A percentile compares a stretch with the other conserved stretches of the same genome.
phyloP scores from a whole-genome alignment of 2,113 vertebrate genomes.

The Osmerus mordax region DNA sequence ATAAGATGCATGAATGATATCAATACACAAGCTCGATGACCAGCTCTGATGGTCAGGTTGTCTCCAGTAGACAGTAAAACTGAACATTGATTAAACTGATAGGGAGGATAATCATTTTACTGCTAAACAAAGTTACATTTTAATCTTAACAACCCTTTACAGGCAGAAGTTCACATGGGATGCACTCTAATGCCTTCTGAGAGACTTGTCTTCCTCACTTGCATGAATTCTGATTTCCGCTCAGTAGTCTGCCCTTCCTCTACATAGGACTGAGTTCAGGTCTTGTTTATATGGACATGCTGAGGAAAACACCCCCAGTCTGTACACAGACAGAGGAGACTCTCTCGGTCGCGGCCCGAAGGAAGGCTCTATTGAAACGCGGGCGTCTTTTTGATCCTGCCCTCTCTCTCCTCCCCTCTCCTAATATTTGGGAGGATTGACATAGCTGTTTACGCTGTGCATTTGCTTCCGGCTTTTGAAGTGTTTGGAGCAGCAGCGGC shows the following conservation, averaged over 20 bases:
- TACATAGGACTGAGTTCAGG: conserved; percentile 40
- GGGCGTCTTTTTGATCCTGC: conserved; percentile 26
- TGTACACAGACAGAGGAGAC: not conserved
- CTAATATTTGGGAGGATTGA: conserved; percentile 36
- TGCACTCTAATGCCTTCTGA: not conserved
- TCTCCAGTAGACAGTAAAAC: too few relatives aligned
- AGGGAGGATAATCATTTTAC: too few relatives aligned
- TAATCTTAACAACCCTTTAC: too few relatives aligned
- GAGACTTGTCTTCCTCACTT: conserved; percentile 32
- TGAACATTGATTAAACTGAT: too few relatives aligned
- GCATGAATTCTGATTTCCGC: conserved; percentile 39
- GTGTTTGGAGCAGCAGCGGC: conserved; percentile 10
- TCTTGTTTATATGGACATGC: conserved; percentile 45
- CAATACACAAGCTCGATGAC: too few relatives aligned
- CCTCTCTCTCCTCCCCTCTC: conserved; percentile 33
- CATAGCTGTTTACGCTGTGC: conserved; percentile 32
- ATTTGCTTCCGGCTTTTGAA: conserved; percentile 32
- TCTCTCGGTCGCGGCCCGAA: not conserved
- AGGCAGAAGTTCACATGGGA: too few relatives aligned
- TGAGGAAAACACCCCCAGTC: conserved; percentile 38
- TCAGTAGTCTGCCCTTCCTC: conserved; percentile 43
- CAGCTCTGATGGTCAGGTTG: too few relatives aligned
- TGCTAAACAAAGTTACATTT: too few relatives aligned
- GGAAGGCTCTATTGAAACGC: conserved; percentile 37
- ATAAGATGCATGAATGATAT: too few relatives aligned